Percentiles rank a stretch among this genome's conserved stretches.
phyloP scores from a whole-genome alignment of 2,888 invertebrate genomes.

The Dicycla oo region DNA sequence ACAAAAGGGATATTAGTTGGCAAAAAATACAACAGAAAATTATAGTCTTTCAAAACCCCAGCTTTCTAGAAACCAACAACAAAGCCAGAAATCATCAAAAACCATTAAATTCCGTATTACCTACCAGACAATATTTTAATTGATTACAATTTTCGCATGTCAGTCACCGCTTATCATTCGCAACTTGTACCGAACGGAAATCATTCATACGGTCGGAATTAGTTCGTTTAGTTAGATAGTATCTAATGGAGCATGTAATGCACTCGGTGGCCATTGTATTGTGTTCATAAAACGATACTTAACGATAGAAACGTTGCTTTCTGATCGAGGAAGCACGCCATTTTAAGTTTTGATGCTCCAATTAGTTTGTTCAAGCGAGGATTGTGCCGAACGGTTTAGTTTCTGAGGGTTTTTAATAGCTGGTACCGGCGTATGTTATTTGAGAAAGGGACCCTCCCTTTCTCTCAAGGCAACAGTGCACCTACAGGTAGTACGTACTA shows the following conservation, averaged over 20 bases:
- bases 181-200: slow-evolving; percentile 40
- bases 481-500: too few species aligned
- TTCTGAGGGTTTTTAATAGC: too few species aligned
- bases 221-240: slow-evolving; percentile 50
- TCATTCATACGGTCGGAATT: slow-evolving; percentile 24
- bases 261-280: slow-evolving; percentile 26
- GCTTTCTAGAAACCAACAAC: background rate
- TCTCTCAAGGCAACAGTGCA: too few species aligned
- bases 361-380: slow-evolving; percentile 10
- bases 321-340: slow-evolving; percentile 12
- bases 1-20: background rate
- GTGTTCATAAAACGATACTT: slow-evolving; percentile 20
- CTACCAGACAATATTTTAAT: background rate
- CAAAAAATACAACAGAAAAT: background rate
- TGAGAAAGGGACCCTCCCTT: too few species aligned
- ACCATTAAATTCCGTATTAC: background rate
- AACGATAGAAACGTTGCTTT: slow-evolving; percentile 14
- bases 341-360: slow-evolving; percentile 2
- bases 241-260: slow-evolving; percentile 49
- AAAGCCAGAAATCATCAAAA: background rate
- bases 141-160: slow-evolving; percentile 1
- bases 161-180: slow-evolving; percentile 27
- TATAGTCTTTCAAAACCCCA: background rate
- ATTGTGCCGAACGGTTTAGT: background rate
- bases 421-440: too few species aligned